Base-by-base conservation (phyloP, 1,140 invertebrate species). In the Meloidogyne floridensis region DNA sequence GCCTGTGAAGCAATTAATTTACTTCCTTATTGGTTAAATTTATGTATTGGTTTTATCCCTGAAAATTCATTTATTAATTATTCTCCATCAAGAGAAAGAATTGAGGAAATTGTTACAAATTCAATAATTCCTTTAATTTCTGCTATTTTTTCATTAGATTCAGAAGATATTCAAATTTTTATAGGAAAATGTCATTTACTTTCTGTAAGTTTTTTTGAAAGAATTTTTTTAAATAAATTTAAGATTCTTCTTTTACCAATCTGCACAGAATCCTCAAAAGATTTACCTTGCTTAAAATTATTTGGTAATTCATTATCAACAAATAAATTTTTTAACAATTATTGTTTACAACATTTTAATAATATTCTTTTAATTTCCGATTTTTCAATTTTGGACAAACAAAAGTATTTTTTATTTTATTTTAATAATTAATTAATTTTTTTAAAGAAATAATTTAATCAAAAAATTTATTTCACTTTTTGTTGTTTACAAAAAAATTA, bases 11-110 rank as follows among this genome's bases (percentile, higher is more conserved):
- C 77, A 15, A 51, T 87, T 4, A 54, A 72, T 53, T 78, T 74
- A 47, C 54, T 86, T 1, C 80, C 87, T 56, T 51, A 80, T n/a
- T 87, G 86, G 86, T 59, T 86, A 11, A 72, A 72, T 18, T 51
- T 86, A 11, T 79, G 56, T 72, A 53, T 79, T 71, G 75, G 53
- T 80, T 51, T 59, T 32, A 42, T 56, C 9, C 15, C 56, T 32
- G n/a, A 77, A 11, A 77, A 59, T n/a, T 56, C 8, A 69, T 18
- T 51, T 77, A 18, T 10, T 18, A 59, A 13, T 59, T 32, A 56
- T 65, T 77, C 0, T 59, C 56, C 53, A 43, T 54, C 42, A 10
- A 80, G 15, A 20, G 69, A n/a, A 79, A 3, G 15, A 20, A 47
- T 51, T 42, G 10, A 70, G 13, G 15, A 7, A 53, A 15, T 79